Percentiles rank a stretch among this genome's conserved stretches.
Evolutionary conservation across 2,888 invertebrate species (phyloP).

Genomic region (Brachylomia viminalis): DNA sequence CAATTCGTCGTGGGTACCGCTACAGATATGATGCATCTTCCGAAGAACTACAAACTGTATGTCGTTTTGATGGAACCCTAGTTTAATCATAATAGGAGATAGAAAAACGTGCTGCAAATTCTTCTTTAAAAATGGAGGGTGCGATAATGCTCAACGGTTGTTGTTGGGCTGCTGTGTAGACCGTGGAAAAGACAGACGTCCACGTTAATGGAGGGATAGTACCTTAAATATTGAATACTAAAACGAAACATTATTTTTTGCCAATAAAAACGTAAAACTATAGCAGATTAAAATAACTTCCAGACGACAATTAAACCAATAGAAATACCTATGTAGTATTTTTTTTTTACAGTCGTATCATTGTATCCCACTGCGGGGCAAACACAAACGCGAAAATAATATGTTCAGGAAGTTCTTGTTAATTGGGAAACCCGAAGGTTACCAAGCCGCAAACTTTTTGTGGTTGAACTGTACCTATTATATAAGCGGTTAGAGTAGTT

Average conservation of each 20-base stretch:
- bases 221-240: not conserved
- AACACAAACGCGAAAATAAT: no score
- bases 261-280: no score
- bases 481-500: not conserved
- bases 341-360: no score
- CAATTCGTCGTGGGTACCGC: conserved; percentile 84
- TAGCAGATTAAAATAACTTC: not conserved
- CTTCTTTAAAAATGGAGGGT: not conserved
- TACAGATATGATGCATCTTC: conserved; percentile 79
- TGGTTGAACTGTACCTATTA: not conserved
- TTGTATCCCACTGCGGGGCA: no score
- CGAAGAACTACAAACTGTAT: conserved; percentile 85
- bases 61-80: conserved; percentile 45
- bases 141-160: no score
- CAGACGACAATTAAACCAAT: no score
- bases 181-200: not conserved
- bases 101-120: not conserved
- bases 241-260: not conserved
- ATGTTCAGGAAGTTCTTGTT: not conserved
- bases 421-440: not conserved
- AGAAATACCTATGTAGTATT: no score
- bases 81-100: not conserved
- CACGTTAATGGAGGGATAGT: not conserved
- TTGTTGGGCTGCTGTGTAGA: not conserved
- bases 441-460: not conserved